phyloP scores from a whole-genome alignment of 2,113 vertebrate genomes.

The Actinemys pallida region DNA sequence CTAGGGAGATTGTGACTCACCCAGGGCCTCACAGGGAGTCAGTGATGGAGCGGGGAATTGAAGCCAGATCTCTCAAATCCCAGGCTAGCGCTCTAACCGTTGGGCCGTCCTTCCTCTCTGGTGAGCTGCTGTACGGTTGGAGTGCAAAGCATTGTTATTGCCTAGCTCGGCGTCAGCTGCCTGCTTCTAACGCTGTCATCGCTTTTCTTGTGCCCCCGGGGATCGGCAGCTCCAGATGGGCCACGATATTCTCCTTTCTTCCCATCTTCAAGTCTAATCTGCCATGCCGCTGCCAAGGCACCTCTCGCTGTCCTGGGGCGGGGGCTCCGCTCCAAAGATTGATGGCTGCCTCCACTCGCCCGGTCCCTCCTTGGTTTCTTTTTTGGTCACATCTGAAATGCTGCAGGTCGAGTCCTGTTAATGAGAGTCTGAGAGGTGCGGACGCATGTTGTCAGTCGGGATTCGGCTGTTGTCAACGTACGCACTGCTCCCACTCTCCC shows the following conservation, averaged over 20 bases:
- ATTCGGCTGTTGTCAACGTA: not conserved
- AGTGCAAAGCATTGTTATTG: not conserved
- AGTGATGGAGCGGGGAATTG: not conserved
- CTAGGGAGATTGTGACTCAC: not conserved
- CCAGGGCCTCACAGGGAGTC: not conserved
- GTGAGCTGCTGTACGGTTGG: not conserved
- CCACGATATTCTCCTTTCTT: not conserved
- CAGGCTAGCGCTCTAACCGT: not conserved
- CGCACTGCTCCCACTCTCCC: not conserved
- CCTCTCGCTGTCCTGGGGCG: not conserved
- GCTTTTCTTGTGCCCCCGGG: not conserved
- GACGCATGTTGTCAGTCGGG: not conserved
- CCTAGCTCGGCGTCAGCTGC: not conserved
- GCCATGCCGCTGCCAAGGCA: not conserved
- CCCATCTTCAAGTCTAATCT: not conserved
- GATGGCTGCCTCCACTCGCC: not conserved
- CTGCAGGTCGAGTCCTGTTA: not conserved
- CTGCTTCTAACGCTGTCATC: not conserved
- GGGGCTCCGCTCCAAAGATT: not conserved
- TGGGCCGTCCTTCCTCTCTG: not conserved
- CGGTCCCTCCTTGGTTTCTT: not conserved
- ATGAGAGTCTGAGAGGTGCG: not conserved
- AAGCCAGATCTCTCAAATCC: not conserved
- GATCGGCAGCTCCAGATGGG: not conserved
- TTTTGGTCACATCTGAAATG: not conserved